Percentiles rank a stretch among this genome's conserved stretches.
phyloP scores from a whole-genome alignment of 2,888 invertebrate genomes.

The Chymomyza fuscimana region DNA sequence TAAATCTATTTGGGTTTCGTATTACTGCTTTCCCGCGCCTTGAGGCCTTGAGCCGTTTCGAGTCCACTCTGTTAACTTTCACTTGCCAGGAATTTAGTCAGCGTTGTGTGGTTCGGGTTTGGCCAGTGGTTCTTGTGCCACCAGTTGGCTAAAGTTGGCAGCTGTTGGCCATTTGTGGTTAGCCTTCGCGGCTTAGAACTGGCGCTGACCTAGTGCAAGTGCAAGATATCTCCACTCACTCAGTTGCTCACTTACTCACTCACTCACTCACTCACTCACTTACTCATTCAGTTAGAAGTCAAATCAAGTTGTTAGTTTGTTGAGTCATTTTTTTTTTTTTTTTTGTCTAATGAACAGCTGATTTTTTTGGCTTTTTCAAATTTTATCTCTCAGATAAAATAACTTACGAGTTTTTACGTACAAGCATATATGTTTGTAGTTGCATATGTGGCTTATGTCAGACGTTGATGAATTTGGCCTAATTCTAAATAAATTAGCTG shows the following conservation, averaged over 20 bases:
- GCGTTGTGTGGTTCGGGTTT: neutral
- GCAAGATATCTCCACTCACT: conserved; percentile 14
- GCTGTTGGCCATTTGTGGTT: conserved; percentile 11
- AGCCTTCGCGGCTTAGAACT: neutral
- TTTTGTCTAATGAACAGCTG: conserved; percentile 30
- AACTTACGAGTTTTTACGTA: conserved; percentile 32
- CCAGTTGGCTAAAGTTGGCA: conserved; percentile 17
- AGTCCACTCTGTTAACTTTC: conserved; percentile 46
- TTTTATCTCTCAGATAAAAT: conserved; percentile 62
- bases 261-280: no score
- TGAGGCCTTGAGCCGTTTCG: conserved; percentile 47
- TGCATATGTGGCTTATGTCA: conserved; percentile 37
- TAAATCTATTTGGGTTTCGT: conserved; percentile 58
- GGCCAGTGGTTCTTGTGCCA: conserved; percentile 13
- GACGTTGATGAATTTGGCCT: neutral
- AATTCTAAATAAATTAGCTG: no score
- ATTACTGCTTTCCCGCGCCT: conserved; percentile 26
- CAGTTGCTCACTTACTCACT: neutral
- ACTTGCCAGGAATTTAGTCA: conserved; percentile 54
- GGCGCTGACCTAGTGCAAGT: conserved; percentile 15
- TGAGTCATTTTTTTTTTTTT: conserved; percentile 9
- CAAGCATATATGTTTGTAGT: neutral
- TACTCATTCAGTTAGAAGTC: neutral
- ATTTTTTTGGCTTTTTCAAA: conserved; percentile 38
- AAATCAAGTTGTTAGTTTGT: neutral